Base-by-base conservation (phyloP, 2,888 invertebrate species). In the Cryptosula pallasiana region DNA sequence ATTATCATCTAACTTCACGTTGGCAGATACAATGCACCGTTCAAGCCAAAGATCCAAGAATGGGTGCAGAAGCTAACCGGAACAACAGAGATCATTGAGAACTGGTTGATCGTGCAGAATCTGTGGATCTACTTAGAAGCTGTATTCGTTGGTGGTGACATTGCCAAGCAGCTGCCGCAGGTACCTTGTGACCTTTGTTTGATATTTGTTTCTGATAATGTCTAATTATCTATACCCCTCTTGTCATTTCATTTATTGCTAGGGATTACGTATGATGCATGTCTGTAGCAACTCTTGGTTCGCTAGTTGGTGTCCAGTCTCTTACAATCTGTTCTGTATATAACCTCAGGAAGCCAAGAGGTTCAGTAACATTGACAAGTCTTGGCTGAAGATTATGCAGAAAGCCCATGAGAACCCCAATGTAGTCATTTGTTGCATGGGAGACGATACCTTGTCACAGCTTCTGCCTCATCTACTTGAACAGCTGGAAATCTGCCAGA, bases 121-220 rank as follows among this genome's bases (percentile, higher is more conserved):
- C 92, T 97, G 91, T 97, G 97, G 97, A 96, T 97, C 0, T 97
- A 97, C 81, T 87, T 97, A 45, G 97, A 97, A 85, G 97, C 97
- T 0, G 97, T 97, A 0, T 97, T 97, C 84, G 96, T 97, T 0
- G 97, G 97, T 3, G 97, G 97, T 74, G 97, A 97, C 82, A 97
- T 97, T 79, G 97, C 97, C 34, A 97, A 96, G 81, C 97, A 97
- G 81, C 86, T 97, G 71, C 97, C 97, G 0, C 84, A 84, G 80
- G 82, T 80, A 72, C 20, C n/a, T n/a, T n/a, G n/a, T n/a, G n/a
- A n/a, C n/a, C n/a, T n/a, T n/a, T n/a, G n/a, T n/a, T n/a, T n/a
- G n/a, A n/a, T n/a, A n/a, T n/a, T n/a, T n/a, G n/a, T n/a, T n/a
- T n/a, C n/a, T n/a, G n/a, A n/a, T n/a, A n/a, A n/a, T n/a, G n/a